Base-by-base conservation (phyloP, 2,888 invertebrate species). In the Sphinx pinastri region DNA sequence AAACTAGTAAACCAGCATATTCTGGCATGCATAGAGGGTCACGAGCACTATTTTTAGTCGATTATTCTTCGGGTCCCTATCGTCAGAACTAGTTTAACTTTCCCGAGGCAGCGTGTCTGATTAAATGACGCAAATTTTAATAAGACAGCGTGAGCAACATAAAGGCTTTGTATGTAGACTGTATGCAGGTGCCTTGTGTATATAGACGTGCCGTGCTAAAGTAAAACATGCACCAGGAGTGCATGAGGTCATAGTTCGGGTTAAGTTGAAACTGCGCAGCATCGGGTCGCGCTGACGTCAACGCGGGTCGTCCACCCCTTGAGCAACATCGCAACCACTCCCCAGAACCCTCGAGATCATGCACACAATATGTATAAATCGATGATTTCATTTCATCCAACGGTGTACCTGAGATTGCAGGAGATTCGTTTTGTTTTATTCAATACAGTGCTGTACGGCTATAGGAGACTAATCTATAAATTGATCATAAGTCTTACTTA, bases 281-380 rank as follows among this genome's bases (percentile, higher is more conserved):
- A 94, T 94, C 94, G 94, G 95, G 94, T 94, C 95, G 87, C 87
- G 85, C 84, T 94, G 93, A 94, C 94, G 94, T 94, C 94, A 94
- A 81, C 79, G 77, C 79, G 85, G 90, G 86, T 88, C 91, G 84
- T 81, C 84, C 83, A 89, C 78, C 78, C 73, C 71, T 71, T 73
- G n/a, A 70, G 68, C n/a, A n/a, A n/a, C 47, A 49, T 52, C 59
- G n/a, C 51, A 12, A 52, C 47, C 45, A 45, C 19, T n/a, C 52
- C 14, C 19, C 49, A 52, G 54, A 71, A 68, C 76, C 73, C 68
- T 72, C 70, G 6, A 59, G 19, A 69, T 60, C 25, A 69, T 45
- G 14, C 19, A 54, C 25, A 16, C 16, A 12, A 19, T 45, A 63
- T 63, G 13, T 47, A 60, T 38, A 49, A 19, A 19, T 25, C 57